Base-by-base conservation (phyloP, 1,140 invertebrate genomes). In the Drosophila nigrodunni region DNA sequence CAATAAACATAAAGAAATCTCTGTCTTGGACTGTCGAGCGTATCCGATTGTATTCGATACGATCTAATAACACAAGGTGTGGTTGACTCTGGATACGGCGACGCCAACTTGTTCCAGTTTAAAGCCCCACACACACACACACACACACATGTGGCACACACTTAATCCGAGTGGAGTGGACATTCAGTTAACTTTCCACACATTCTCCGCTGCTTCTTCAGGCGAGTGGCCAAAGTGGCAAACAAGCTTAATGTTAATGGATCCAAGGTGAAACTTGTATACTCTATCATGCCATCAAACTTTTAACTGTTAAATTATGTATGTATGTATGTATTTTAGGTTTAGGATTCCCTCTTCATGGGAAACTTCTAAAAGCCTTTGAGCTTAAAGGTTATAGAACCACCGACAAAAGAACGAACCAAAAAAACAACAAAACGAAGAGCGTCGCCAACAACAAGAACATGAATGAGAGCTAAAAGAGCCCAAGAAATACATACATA, bases 101-200 rank as follows among this genome's bases (percentile, higher is more conserved):
- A 49, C 60, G 67, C 64, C 65, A 67, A 66, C 77, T 80, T 87
- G 80, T 88, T 88, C 80, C 85, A 83, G 73, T 88, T 88, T 74
- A 46, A 49, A 47, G 41, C 30, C 61, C 13, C 74, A 50, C 60
- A 47, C 43, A 66, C 58, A 62, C 15, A 66, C 58, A 62, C 15
- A 15, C 21, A 57, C 50, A 49, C n/a, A 1, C 54, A 41, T 21
- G 18, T 21, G 18, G 18, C 54, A 60, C 49, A 39, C 69, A 76
- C 74, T 50, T 30, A 47, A 66, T 69, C 57, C 67, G 58, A 35
- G 44, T 49, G 71, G n/a, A 82, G 68, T 80, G 78, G 80, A 77
- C 83, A 82, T 70, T 61, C 50, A 50, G 73, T 80, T 79, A 78
- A 77, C 83, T 88, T 74, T 80, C 68, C 80, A 82, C 82, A 62